A percentile compares a stretch with the other conserved stretches of the same genome.
Evolutionary conservation across 2,113 vertebrate genomes (phyloP).

Genomic region (Ceuthmochares aereus): DNA sequence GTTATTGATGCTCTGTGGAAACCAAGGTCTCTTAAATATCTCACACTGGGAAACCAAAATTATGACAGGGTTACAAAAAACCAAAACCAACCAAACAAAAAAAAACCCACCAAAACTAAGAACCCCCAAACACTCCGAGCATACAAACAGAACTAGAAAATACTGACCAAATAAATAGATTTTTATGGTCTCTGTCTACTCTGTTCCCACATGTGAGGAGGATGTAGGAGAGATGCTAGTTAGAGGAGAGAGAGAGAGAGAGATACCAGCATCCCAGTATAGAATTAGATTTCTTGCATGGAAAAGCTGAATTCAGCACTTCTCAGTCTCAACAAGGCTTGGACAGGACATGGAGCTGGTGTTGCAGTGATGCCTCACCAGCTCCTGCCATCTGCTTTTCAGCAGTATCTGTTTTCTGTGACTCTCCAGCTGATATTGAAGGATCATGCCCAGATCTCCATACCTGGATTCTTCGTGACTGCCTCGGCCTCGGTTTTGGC

Average conservation of each 20-base stretch:
- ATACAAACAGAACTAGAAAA: background rate
- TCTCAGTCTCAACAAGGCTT: background rate
- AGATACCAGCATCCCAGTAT: no score
- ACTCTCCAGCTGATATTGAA: background rate
- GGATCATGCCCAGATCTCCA: background rate
- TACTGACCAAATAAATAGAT: background rate
- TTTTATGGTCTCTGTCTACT: background rate
- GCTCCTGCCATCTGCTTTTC: background rate
- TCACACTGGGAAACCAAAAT: background rate
- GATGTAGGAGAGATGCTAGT: background rate
- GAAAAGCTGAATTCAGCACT: background rate
- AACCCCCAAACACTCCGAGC: background rate
- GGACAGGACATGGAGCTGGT: background rate
- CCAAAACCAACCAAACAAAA: background rate
- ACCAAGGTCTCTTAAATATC: background rate
- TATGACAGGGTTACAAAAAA: background rate
- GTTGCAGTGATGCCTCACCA: background rate
- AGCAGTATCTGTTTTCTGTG: background rate
- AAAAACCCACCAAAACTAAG: no score
- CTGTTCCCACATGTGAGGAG: background rate
- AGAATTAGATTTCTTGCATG: background rate
- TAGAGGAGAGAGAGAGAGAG: background rate
- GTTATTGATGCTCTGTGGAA: background rate
- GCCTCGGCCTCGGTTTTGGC: background rate
- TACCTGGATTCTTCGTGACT: constrained; percentile 33